These are phyloP conservation scores for Bombus pascuorum DNA, from an alignment of 1,140 invertebrate species.

Conservation along the genomic window DNA sequence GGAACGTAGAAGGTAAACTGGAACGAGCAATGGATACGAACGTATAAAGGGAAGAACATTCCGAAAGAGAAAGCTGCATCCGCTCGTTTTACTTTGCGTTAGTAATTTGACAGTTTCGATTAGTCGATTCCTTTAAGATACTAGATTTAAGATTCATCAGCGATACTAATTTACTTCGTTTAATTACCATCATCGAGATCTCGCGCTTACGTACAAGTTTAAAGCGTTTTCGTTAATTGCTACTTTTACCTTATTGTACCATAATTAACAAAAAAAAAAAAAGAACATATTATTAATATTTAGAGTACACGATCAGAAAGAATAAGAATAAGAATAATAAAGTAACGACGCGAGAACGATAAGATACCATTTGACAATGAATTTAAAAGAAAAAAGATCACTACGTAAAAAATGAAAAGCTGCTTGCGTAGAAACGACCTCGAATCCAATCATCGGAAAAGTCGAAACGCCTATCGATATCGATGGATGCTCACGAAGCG, in stretches of 20 bases:
- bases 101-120: background rate
- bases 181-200: background rate
- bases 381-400: no score
- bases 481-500: no score
- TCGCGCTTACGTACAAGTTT: background rate
- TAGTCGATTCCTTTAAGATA: background rate
- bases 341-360: no score
- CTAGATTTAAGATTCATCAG: no score
- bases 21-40: background rate
- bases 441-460: background rate
- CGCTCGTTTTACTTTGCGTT: background rate
- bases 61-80: background rate
- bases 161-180: background rate
- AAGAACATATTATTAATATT: no score
- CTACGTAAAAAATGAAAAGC: background rate
- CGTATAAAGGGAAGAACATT: background rate
- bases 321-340: no score
- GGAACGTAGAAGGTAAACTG: background rate
- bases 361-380: no score
- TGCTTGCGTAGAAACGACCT: no score
- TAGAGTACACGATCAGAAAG: no score
- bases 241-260: background rate
- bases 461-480: background rate
- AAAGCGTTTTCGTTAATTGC: no score
- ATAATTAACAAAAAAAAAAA: no score